Conservation (phyloP, 2,888 invertebrate species). For the Lamproptera curius region DNA sequence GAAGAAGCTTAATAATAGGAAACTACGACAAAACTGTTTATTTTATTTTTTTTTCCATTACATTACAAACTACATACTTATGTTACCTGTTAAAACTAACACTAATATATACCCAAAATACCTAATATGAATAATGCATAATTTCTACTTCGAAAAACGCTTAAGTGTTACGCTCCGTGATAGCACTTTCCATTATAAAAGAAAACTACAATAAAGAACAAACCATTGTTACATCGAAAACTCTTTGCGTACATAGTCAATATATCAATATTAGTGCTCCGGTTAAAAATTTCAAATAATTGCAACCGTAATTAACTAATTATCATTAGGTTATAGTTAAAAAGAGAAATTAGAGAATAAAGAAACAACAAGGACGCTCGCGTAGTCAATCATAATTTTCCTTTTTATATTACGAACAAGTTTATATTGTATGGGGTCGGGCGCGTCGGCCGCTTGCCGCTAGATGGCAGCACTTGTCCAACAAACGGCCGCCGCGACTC, state of each 20-base stretch:
- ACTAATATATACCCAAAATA: slow-evolving; percentile 78
- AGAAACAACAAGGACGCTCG: slow-evolving; percentile 73
- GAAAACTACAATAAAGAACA: no score
- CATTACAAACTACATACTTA: slow-evolving; percentile 77
- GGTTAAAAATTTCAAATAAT: slow-evolving; percentile 76
- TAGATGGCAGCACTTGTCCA: neutral
- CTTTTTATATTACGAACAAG: slow-evolving; percentile 74
- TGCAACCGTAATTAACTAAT: slow-evolving; percentile 80
- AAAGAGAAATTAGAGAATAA: no score
- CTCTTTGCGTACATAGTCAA: slow-evolving; percentile 69
- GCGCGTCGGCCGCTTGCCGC: slow-evolving; percentile 29
- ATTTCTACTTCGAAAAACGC: slow-evolving; percentile 72
- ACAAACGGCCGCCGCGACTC: no score
- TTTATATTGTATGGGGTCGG: slow-evolving; percentile 53
- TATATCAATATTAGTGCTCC: slow-evolving; percentile 61
- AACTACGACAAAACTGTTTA: slow-evolving; percentile 76
- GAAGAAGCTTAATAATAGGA: slow-evolving; percentile 79
- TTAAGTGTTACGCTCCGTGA: slow-evolving; percentile 64
- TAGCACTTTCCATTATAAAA: slow-evolving; percentile 60
- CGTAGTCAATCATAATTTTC: slow-evolving; percentile 77
- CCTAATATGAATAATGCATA: slow-evolving; percentile 78
- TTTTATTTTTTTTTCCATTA: slow-evolving; percentile 69
- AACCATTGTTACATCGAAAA: slow-evolving; percentile 71
- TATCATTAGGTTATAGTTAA: slow-evolving; percentile 72
- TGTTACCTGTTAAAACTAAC: slow-evolving; percentile 76